These are phyloP conservation scores for Mobula hypostoma DNA, from an alignment of 2,113 vertebrate genomes.

Conservation along the genomic window DNA sequence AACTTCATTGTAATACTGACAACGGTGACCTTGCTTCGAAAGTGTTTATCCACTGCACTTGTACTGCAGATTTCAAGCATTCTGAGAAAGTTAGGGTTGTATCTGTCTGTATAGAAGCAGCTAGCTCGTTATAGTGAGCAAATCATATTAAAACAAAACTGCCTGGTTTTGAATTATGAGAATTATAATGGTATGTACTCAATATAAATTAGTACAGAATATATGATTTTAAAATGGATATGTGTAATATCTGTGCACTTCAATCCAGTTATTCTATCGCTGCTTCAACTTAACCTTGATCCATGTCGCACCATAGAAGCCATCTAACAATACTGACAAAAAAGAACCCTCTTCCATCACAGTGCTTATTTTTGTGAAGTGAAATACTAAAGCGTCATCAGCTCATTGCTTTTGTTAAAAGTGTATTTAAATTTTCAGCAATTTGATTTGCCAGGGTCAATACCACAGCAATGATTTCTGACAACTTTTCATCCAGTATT, in stretches of 20 bases:
- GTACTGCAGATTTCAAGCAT: background rate
- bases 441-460: background rate
- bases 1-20: too few species aligned
- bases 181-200: background rate
- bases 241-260: background rate
- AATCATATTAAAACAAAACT: background rate
- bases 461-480: background rate
- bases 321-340: background rate
- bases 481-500: background rate
- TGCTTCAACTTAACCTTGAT: background rate
- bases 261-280: background rate
- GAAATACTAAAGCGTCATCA: background rate
- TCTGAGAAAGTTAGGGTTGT: background rate
- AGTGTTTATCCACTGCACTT: background rate
- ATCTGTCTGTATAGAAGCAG: background rate
- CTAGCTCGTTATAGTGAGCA: background rate
- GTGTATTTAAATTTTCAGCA: background rate
- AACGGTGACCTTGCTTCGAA: too few species aligned
- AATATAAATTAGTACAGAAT: background rate
- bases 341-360: background rate
- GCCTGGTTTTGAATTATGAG: background rate
- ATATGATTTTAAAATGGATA: background rate
- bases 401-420: background rate
- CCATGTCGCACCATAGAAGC: background rate
- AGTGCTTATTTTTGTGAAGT: background rate